phyloP scores from a whole-genome alignment of 2,888 invertebrate genomes.

The Cephus spinipes region DNA sequence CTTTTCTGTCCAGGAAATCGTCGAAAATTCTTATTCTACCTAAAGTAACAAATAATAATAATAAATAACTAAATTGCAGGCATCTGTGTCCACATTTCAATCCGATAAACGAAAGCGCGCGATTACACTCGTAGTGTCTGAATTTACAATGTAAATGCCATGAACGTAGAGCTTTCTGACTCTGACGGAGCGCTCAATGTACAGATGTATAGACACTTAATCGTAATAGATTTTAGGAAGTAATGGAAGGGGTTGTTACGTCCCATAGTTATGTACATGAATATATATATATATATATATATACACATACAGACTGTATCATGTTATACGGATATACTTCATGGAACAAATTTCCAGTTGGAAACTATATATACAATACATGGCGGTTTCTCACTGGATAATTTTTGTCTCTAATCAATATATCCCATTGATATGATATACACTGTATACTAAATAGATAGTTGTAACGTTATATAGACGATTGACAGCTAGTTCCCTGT shows the following conservation, averaged over 20 bases:
- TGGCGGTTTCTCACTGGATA: neutral
- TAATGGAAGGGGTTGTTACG: neutral
- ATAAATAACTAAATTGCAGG: too few species aligned
- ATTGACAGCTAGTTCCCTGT: neutral
- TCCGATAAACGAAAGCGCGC: neutral
- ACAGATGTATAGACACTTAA: constrained; percentile 36
- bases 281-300: neutral
- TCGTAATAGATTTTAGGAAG: constrained; percentile 10
- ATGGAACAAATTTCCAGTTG: neutral
- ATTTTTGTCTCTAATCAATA: neutral
- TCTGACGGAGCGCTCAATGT: constrained; percentile 45
- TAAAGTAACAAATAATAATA: neutral
- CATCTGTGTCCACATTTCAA: neutral
- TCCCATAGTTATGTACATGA: constrained; percentile 12
- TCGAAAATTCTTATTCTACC: neutral
- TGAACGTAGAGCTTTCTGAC: neutral
- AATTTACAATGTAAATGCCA: neutral
- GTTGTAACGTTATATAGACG: neutral
- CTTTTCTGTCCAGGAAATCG: neutral
- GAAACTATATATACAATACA: neutral
- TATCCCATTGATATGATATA: neutral
- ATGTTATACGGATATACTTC: neutral
- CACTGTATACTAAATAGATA: neutral
- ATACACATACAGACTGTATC: neutral
- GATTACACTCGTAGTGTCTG: neutral